A percentile compares a stretch with the other conserved stretches of the same genome.
Conservation (phyloP, 1,140 invertebrate genomes). For the Pseudomyrmex concolor region DNA sequence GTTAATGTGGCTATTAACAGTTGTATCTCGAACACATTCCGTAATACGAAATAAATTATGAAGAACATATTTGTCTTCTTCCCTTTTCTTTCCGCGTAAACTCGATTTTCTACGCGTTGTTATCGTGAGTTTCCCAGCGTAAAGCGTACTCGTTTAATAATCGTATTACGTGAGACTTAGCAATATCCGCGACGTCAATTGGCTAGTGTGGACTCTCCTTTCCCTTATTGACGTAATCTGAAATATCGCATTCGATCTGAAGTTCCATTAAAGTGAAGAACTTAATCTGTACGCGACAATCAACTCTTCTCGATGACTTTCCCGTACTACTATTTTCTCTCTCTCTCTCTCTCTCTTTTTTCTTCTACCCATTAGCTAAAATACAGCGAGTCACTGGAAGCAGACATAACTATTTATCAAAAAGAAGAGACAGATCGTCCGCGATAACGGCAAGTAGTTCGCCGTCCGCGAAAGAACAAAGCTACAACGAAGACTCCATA, state of each 20-base stretch:
- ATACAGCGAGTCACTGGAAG: conserved; percentile 6
- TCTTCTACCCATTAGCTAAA: conserved; percentile 21
- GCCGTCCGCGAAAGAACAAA: background rate
- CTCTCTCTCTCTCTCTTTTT: background rate
- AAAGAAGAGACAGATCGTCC: conserved; percentile 17
- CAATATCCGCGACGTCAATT: conserved; percentile 35
- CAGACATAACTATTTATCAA: conserved; percentile 14
- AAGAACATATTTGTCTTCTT: conserved; percentile 8
- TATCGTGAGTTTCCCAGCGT: conserved; percentile 34
- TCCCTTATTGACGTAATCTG: conserved; percentile 16
- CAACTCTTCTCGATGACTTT: conserved; percentile 16
- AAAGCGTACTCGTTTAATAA: conserved; percentile 49
- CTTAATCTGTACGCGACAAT: conserved; percentile 57
- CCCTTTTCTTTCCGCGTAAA: conserved; percentile 43
- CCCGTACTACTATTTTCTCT: conserved; percentile 6
- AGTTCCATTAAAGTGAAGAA: conserved; percentile 68
- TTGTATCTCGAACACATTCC: conserved; percentile 1
- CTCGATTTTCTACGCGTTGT: conserved; percentile 61
- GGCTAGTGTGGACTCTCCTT: background rate
- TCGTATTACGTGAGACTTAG: conserved; percentile 53
- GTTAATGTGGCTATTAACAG: background rate
- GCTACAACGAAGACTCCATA: background rate
- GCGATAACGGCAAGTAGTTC: background rate
- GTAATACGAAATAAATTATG: conserved; percentile 64
- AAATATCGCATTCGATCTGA: conserved; percentile 37